These are phyloP conservation scores for Ochropleura leucogaster DNA, from an alignment of 2,888 invertebrate species.

Conservation along the genomic window DNA sequence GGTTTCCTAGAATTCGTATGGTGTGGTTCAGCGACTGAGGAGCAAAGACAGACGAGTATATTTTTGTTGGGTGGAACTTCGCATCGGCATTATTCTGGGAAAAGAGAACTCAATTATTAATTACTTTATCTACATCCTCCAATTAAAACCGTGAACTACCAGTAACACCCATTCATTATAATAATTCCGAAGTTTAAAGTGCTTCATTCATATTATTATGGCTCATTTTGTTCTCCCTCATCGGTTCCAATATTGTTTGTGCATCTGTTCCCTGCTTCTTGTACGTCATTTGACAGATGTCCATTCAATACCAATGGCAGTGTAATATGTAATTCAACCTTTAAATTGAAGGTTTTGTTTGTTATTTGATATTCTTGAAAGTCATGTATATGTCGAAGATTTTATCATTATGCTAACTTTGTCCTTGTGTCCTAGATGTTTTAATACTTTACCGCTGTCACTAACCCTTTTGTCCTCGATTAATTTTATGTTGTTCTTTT, in stretches of 20 bases:
- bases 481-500: slow-evolving; percentile 5
- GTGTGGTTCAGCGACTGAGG: slow-evolving; percentile 20
- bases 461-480: slow-evolving; percentile 2
- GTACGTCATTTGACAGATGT: slow-evolving; percentile 68
- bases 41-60: slow-evolving; percentile 15
- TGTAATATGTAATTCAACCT: slow-evolving; percentile 59
- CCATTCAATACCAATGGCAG: slow-evolving; percentile 49
- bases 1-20: slow-evolving; percentile 40
- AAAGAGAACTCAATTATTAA: neutral
- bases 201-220: slow-evolving; percentile 61
- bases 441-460: neutral
- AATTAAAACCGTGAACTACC: slow-evolving; percentile 38
- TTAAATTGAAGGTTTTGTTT: slow-evolving; percentile 53
- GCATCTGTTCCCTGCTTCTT: slow-evolving; percentile 62
- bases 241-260: slow-evolving; percentile 52
- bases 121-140: slow-evolving; percentile 9
- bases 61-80: slow-evolving; percentile 14
- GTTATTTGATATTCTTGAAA: slow-evolving; percentile 48
- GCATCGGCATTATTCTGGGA: neutral
- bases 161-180: slow-evolving; percentile 52
- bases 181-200: slow-evolving; percentile 62
- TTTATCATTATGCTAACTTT: neutral
- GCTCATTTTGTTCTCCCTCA: slow-evolving; percentile 63
- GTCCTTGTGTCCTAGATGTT: slow-evolving; percentile 16
- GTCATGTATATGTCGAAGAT: slow-evolving; percentile 18